Evolutionary conservation across 2,113 vertebrate genomes (phyloP), one percentile per base, ranked within the genome.

Genomic region (Bujurquina vittata): DNA sequence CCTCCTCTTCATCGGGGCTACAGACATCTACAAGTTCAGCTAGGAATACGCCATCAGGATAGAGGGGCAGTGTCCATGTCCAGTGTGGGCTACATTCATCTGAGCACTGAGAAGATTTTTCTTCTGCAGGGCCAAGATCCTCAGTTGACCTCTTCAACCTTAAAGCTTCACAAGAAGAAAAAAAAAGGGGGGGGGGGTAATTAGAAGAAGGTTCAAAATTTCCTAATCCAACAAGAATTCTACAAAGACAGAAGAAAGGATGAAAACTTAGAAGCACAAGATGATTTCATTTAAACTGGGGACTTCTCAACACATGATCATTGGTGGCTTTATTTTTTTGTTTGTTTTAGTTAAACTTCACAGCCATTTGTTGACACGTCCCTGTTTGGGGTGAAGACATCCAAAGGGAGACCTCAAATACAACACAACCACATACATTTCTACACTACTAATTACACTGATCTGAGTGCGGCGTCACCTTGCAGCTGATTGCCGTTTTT

Each of bases 381-480:
- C 40, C 40, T 81, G 78, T 29, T 60, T 72, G 17, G 83, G 4
- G 58, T 29, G 54, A 77, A 55, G 4, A 43, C 17, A 23, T 54
- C 3, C 4, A 26, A 74, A 52, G 17, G 22, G 4, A 60, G 43
- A 78, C 20, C n/a, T 60, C 1, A 63, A 80, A 80, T 63, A 84
- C 10, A 3, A 3, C 43, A 85, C 77, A 54, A 17, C 18, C 67
- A 82, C 73, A 80, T 37, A 86, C 4, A 5, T n/a, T 62, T 83
- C 72, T 78, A 89, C 9, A 18, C 77, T 57, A 77, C 26, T 73
- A 31, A 84, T 74, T 78, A 35, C 49, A 81, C 33, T 40, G 26
- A 80, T 58, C 65, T 31, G 80, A 79, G 37, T 73, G 77, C 15
- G 81, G 35, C 54, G 76, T 91, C 94, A 95, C 94, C 95, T 96